phyloP scores from a whole-genome alignment of 2,888 invertebrate species.

The Leptopilina drosophilae region DNA sequence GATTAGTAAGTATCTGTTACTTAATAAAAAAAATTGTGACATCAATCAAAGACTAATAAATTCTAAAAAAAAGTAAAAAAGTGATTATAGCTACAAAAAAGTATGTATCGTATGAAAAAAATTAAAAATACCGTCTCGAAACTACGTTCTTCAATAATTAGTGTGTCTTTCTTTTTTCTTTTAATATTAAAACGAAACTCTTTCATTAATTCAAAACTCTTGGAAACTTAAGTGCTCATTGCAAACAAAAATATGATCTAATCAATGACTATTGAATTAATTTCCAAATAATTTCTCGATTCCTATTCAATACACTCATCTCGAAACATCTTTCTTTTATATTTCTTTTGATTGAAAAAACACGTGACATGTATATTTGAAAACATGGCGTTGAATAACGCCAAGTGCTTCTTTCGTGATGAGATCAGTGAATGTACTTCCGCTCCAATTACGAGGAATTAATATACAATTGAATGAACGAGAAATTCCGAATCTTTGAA shows the following conservation, averaged over 20 bases:
- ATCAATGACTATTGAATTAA: neutral
- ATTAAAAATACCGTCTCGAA: too few relatives aligned
- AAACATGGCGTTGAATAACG: constrained; percentile 34
- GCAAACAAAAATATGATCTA: neutral
- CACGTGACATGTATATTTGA: constrained; percentile 32
- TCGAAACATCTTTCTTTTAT: neutral
- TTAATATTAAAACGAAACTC: too few relatives aligned
- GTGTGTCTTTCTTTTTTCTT: too few relatives aligned
- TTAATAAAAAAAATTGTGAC: too few relatives aligned
- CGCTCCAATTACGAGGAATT: constrained; percentile 36
- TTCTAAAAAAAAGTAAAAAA: too few relatives aligned
- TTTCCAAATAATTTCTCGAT: neutral
- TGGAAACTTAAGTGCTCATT: constrained; percentile 5
- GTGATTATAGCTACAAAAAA: too few relatives aligned
- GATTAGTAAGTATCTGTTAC: too few relatives aligned
- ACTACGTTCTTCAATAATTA: too few relatives aligned
- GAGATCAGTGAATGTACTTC: constrained; percentile 39
- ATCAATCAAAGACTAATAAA: too few relatives aligned
- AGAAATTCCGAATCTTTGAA: constrained; percentile 27
- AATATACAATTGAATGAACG: constrained; percentile 28
- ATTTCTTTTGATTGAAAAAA: constrained; percentile 8
- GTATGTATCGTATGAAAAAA: too few relatives aligned
- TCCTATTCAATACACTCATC: constrained; percentile 6
- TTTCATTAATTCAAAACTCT: too few relatives aligned
- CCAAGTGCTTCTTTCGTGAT: constrained; percentile 32